These are phyloP conservation scores for Troilus luridus DNA, from an alignment of 2,888 invertebrate species.

Conservation along the genomic window DNA sequence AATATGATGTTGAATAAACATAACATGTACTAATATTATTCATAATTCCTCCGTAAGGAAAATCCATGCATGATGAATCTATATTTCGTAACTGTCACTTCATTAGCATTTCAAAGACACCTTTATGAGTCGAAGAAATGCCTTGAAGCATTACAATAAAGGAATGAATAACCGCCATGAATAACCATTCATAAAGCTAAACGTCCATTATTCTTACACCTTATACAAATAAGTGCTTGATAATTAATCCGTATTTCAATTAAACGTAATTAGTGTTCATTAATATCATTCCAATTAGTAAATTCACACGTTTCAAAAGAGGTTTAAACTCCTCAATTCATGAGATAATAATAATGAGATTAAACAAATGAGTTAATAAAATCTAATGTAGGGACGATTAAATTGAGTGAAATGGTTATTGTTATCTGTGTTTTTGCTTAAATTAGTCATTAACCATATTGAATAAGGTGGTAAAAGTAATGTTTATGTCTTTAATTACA, in stretches of 20 bases:
- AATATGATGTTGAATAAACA: background rate
- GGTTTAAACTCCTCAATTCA: background rate
- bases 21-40: background rate
- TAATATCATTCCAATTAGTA: background rate
- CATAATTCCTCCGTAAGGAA: background rate
- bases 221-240: background rate
- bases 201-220: background rate
- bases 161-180: background rate
- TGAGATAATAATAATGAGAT: too few species aligned
- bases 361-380: too few species aligned
- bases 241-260: background rate
- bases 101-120: background rate
- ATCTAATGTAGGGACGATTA: too few species aligned
- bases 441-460: too few species aligned
- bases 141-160: background rate
- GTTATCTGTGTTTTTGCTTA: too few species aligned
- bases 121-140: background rate
- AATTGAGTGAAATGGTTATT: too few species aligned
- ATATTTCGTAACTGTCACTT: background rate
- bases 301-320: background rate
- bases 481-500: too few species aligned
- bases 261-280: background rate
- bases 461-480: too few species aligned
- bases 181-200: background rate
- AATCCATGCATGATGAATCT: constrained; percentile 7